Evolutionary conservation across 2,888 invertebrate species (phyloP), one percentile per base, ranked within the genome.

Genomic region (Anticlea derivata): DNA sequence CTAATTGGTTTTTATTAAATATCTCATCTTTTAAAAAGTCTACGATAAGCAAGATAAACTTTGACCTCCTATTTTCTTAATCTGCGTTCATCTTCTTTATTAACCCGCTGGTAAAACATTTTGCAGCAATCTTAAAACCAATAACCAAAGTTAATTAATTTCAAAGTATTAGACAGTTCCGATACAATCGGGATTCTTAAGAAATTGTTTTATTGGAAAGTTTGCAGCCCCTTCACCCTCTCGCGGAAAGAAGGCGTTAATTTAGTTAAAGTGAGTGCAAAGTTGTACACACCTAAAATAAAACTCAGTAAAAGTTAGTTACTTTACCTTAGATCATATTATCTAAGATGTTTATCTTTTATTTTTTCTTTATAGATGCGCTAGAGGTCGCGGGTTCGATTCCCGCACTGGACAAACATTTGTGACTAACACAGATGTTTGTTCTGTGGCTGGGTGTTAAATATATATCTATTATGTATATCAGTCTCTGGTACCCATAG

Each of bases 221-320:
- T 71, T 68, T 60, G 47, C 34, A 41, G 34, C 53, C 47, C 40
- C 31, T 50, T 35, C 33, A 23, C 51, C 33, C 40, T 11, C 50
- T 22, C 12, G 12, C 20, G 26, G 12, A 30, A 44, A 51, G 20
- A 47, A 41, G 49, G 45, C 60, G 71, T 64, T 70, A 47, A 57
- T 50, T 41, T 90, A 97, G 56, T 92, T 44, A 44, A 38, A 27
- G 47, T 30, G 47, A 47, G 50, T 48, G 47, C 13, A 34, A 52
- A 51, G 38, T 44, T 58, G 38, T 30, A 27, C 12, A 29, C 39
- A 40, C 37, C 27, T 39, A 13, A 12, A 30, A 10, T 38, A 26
- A 17, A 38, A 38, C 17, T 8, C 12, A 24, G 4, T 12, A 24
- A 37, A n/a, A 8, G n/a, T n/a, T 11, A 13, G 8, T 13, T 31